Conservation (phyloP, 2,888 invertebrate genomes). For the Toxonevra muliebris region DNA sequence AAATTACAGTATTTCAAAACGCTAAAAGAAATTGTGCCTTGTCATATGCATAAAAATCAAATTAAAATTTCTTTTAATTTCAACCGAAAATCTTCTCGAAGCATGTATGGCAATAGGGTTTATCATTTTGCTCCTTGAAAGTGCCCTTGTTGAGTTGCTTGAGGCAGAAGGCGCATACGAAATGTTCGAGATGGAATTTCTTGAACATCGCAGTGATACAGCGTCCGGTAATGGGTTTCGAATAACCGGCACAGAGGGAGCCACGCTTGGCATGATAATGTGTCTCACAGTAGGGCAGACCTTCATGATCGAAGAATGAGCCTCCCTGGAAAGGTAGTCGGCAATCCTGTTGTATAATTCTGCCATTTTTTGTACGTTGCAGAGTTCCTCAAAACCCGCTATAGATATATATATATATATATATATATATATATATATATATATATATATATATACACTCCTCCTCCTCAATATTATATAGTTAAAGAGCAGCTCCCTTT, state of each 20-base stretch:
- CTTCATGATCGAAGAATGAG: slow-evolving; percentile 98
- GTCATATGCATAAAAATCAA: no score
- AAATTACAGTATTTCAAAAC: no score
- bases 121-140: slow-evolving; percentile 98
- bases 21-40: no score
- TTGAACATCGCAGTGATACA: slow-evolving; percentile 99
- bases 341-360: no score
- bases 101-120: slow-evolving; percentile 98
- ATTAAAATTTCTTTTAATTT: slow-evolving; percentile 40
- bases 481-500: no score
- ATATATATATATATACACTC: neutral
- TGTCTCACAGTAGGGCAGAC: slow-evolving; percentile 97
- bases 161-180: slow-evolving; percentile 99
- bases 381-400: no score
- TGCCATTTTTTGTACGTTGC: no score
- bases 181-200: slow-evolving; percentile 99
- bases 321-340: slow-evolving; percentile 96
- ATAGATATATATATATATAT: neutral
- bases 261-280: slow-evolving; percentile 98
- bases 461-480: no score
- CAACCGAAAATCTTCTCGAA: slow-evolving; percentile 97
- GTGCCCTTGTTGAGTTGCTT: slow-evolving; percentile 98
- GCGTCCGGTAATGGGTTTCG: slow-evolving; percentile 95
- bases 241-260: slow-evolving; percentile 96
- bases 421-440: slow-evolving; percentile 1